Evolutionary conservation across 2,888 invertebrate species (phyloP).

Genomic region (Acanthacorydalis orientalis): DNA sequence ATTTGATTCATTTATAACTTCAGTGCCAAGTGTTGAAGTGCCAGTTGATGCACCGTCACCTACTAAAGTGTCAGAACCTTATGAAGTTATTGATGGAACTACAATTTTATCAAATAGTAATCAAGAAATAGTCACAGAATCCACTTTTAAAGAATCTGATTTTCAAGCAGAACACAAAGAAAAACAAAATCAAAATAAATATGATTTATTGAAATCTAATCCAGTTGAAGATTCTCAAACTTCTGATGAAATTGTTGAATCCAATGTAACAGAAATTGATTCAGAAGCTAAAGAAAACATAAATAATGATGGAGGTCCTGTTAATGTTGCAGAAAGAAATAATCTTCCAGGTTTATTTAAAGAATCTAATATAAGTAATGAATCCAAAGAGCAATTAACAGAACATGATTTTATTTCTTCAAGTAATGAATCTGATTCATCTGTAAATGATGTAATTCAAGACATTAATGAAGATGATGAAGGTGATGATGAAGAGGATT

Average conservation of each 20-base stretch:
- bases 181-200: not conserved
- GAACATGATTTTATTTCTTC: not conserved
- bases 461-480: constrained; percentile 3
- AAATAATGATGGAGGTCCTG: not conserved
- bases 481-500: not conserved
- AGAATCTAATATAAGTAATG: not conserved
- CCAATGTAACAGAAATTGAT: not conserved
- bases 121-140: constrained; percentile 1
- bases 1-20: not conserved
- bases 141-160: not conserved
- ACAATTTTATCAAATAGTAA: constrained; percentile 19
- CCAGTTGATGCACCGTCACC: constrained; percentile 13
- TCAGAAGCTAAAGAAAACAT: not conserved
- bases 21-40: not conserved
- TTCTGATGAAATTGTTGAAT: not conserved
- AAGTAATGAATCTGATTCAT: constrained; percentile 3
- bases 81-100: constrained; percentile 49
- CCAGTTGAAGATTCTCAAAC: not conserved
- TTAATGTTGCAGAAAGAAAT: not conserved
- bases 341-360: not conserved
- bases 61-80: constrained; percentile 16
- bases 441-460: constrained; percentile 1
- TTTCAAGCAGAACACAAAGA: not conserved
- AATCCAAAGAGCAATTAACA: constrained; percentile 2
- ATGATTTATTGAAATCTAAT: not conserved